These are phyloP conservation scores for Megaceryle maxima DNA, from an alignment of 2,113 vertebrate species.

Conservation along the genomic window DNA sequence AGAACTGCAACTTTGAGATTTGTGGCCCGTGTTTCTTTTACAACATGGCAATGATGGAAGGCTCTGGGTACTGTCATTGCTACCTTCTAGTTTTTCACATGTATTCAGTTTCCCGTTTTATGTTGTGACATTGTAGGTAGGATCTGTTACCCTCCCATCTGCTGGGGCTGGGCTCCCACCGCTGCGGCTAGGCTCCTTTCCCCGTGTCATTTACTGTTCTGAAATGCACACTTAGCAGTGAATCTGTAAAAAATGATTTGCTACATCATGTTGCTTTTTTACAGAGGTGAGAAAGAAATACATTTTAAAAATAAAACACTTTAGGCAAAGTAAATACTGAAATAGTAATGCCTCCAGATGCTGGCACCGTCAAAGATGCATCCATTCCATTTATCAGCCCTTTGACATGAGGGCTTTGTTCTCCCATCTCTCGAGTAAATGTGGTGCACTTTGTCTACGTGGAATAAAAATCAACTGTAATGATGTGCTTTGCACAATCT, in stretches of 20 bases:
- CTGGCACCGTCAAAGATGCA: neutral
- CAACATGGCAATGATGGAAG: neutral
- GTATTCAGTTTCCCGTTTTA: neutral
- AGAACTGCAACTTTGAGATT: neutral
- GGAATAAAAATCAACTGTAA: constrained; percentile 7
- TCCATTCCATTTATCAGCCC: neutral
- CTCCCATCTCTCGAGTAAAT: neutral
- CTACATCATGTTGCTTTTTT: neutral
- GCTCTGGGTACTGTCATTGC: neutral
- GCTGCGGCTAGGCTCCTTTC: neutral
- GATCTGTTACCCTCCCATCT: constrained; percentile 46
- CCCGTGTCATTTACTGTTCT: constrained; percentile 23
- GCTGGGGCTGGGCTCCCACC: neutral
- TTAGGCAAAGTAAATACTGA: constrained; percentile 12
- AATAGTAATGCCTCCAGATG: constrained; percentile 48
- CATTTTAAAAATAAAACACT: neutral
- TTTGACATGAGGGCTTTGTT: neutral
- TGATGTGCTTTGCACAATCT: neutral
- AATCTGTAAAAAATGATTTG: constrained; percentile 40
- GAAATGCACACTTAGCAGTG: neutral
- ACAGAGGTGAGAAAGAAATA: neutral
- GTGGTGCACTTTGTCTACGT: neutral
- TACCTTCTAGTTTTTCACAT: neutral
- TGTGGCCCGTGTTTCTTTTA: neutral
- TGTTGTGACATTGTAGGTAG: neutral